phyloP scores from a whole-genome alignment of 2,797 vertebrate species.

The Denticeps clupeoides region DNA sequence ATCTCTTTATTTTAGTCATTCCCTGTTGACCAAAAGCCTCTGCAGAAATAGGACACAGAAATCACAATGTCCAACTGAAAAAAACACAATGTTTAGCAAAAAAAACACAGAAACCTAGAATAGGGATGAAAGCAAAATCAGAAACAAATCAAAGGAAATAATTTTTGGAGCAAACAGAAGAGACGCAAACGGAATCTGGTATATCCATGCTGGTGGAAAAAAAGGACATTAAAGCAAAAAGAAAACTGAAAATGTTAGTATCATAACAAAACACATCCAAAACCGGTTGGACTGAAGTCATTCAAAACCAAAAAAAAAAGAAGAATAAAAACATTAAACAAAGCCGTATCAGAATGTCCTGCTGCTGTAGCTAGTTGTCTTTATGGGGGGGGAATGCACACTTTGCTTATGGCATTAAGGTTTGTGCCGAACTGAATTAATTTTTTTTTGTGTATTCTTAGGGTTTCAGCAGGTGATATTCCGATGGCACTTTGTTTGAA shows the following conservation, averaged over 20 bases:
- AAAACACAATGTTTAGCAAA: constrained; percentile 31
- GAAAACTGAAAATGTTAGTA: constrained; percentile 65
- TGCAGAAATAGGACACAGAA: constrained; percentile 60
- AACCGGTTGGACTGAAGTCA: constrained; percentile 53
- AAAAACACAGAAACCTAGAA: constrained; percentile 68
- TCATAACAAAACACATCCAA: constrained; percentile 59
- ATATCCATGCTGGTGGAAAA: constrained; percentile 76
- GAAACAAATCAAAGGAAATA: constrained; percentile 62
- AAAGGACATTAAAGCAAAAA: constrained; percentile 72
- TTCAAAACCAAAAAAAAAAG: constrained; percentile 57
- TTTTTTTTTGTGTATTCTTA: constrained; percentile 40
- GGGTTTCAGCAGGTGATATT: constrained; percentile 66
- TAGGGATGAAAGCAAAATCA: constrained; percentile 71
- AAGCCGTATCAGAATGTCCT: constrained; percentile 75
- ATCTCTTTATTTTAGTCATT: constrained; percentile 42
- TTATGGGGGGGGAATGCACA: constrained; percentile 29
- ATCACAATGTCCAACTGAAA: constrained; percentile 61
- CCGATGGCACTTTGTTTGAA: constrained; percentile 68
- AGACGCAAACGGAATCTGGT: constrained; percentile 74
- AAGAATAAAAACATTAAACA: constrained; percentile 65
- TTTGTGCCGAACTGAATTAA: constrained; percentile 23
- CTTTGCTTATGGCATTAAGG: constrained; percentile 35
- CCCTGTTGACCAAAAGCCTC: constrained; percentile 62
- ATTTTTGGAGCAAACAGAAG: constrained; percentile 67
- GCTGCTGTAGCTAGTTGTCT: constrained; percentile 43